Evolutionary conservation across 2,797 vertebrate species (phyloP).

Genomic region (Halcyon badia): DNA sequence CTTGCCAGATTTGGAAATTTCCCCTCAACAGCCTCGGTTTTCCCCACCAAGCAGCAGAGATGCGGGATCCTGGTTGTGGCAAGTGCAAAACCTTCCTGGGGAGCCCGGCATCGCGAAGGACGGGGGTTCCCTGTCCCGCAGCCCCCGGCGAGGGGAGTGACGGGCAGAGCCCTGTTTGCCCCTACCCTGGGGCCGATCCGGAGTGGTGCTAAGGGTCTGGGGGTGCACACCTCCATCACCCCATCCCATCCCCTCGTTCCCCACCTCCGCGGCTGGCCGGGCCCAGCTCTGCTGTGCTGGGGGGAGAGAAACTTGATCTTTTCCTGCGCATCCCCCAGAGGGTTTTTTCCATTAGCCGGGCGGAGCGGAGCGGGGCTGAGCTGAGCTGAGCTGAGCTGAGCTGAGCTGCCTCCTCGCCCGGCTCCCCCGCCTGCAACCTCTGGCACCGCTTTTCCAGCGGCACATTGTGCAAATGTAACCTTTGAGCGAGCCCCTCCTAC

Average conservation of each 20-base stretch:
- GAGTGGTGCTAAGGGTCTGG: background rate
- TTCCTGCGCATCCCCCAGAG: slow-evolving; percentile 85
- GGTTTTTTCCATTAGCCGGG: slow-evolving; percentile 89
- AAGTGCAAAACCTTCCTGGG: background rate
- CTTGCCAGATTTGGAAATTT: background rate
- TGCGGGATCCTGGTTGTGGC: fast-evolving
- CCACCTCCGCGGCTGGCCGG: background rate
- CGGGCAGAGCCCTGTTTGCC: fast-evolving
- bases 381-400: slow-evolving; percentile 49
- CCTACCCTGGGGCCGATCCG: fast-evolving
- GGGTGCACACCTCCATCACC: fast-evolving
- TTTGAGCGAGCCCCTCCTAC: slow-evolving; percentile 87
- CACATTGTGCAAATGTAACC: slow-evolving; percentile 95
- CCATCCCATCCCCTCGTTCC: background rate
- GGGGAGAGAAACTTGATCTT: slow-evolving; percentile 85
- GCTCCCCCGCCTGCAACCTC: slow-evolving; percentile 57
- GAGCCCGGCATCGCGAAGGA: fast-evolving
- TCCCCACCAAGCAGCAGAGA: background rate
- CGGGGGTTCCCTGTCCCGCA: fast-evolving
- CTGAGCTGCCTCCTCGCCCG: slow-evolving; percentile 62
- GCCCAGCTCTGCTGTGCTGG: slow-evolving; percentile 75
- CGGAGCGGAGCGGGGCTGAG: slow-evolving; percentile 74
- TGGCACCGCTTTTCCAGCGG: slow-evolving; percentile 85
- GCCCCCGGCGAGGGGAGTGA: fast-evolving
- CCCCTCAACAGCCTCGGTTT: background rate